Conservation (phyloP, 53 echinoderm and acorn worm genomes). For the Zoroaster sp. region DNA sequence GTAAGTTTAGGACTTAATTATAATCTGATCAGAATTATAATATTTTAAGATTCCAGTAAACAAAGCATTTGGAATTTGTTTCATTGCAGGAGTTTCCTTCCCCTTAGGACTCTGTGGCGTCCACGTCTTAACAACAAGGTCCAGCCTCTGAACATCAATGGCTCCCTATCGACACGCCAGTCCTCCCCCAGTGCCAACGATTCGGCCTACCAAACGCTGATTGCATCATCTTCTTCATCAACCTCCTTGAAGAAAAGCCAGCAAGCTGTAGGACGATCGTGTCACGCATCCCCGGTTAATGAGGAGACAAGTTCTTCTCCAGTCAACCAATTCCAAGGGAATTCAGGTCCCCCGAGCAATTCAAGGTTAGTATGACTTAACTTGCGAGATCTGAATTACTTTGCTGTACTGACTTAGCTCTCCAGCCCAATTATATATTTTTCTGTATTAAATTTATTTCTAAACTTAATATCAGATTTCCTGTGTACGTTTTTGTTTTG, state of each 20-base stretch:
- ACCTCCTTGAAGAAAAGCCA: background rate
- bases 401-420: too few relatives aligned
- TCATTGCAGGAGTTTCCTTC: background rate
- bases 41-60: too few relatives aligned
- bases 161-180: background rate
- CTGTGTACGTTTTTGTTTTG: too few relatives aligned
- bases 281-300: background rate
- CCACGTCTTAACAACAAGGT: background rate
- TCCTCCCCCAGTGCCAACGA: background rate
- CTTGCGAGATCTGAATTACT: too few relatives aligned
- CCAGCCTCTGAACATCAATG: background rate
- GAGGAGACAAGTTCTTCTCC: background rate
- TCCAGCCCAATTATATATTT: too few relatives aligned
- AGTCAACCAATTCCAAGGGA: background rate
- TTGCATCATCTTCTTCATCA: background rate
- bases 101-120: constrained; percentile 12
- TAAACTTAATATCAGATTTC: too few relatives aligned
- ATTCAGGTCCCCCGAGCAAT: background rate
- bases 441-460: too few relatives aligned
- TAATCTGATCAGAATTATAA: too few relatives aligned
- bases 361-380: background rate
- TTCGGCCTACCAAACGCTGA: background rate
- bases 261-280: background rate
- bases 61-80: too few relatives aligned
- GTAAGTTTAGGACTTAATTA: too few relatives aligned